Evolutionary conservation across 2,888 invertebrate species (phyloP), one percentile per base, ranked within the genome.

Genomic region (Erannis defoliaria): DNA sequence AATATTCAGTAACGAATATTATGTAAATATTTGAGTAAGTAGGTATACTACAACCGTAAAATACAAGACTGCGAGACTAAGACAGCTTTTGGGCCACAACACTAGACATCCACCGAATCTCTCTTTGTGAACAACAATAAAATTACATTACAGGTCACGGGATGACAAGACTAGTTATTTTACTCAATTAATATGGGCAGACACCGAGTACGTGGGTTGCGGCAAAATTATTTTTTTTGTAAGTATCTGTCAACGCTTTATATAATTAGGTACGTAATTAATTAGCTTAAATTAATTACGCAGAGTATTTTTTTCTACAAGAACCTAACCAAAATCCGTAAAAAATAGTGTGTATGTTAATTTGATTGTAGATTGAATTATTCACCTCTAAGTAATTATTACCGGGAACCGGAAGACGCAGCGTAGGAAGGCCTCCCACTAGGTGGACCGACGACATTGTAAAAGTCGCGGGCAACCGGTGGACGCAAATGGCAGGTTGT

Each of bases 111-210:
- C n/a, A n/a, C n/a, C n/a, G n/a, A n/a, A n/a, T n/a, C n/a, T n/a
- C n/a, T 58, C 35, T 56, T 9, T 49, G 31, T 56, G 38, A 53
- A 59, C n/a, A 14, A 50, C 23, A 51, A 29, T 31, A 46, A 38
- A 54, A 46, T 54, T 62, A 16, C 14, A 38, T 84, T 80, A 56
- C 78, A 88, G 88, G 60, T 77, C 86, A 10, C 69, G 55, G 19
- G 81, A 86, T 60, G 64, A 64, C 33, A 79, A 75, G 51, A 79
- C 85, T 19, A 80, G 78, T 68, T 78, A 85, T 68, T 90, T 92
- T 55, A 90, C 90, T 10, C 92, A 92, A 75, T 74, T 93, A 68
- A 85, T 92, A 65, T 93, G 92, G 92, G 90, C 89, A 9, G 82
- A 87, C 14, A 88, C 89, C 3, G 78, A 82, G 53, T 70, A 74